Evolutionary conservation across 2,797 vertebrate species (phyloP).

Genomic region (Poecile montanus): DNA sequence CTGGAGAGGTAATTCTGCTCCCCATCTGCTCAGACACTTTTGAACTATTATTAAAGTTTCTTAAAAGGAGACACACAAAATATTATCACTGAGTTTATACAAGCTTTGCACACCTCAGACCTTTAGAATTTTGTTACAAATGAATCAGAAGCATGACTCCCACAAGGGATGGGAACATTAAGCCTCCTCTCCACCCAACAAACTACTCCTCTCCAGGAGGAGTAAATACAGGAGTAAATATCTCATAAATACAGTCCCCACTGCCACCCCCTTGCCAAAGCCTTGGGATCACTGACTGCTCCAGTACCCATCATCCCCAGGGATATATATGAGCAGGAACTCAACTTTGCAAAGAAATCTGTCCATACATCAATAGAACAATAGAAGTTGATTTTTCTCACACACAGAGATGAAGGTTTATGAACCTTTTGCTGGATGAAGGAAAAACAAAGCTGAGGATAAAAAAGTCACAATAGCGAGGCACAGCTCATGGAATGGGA

Average conservation of each 20-base stretch:
- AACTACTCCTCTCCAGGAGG: background rate
- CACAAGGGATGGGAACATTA: background rate
- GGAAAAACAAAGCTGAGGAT: background rate
- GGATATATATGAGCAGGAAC: background rate
- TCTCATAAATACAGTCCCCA: background rate
- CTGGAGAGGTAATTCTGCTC: background rate
- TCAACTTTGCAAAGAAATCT: background rate
- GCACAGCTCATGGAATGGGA: background rate
- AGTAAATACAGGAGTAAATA: too few relatives aligned
- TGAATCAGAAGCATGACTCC: background rate
- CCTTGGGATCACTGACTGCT: background rate
- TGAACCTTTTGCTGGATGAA: background rate
- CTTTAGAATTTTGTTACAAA: background rate
- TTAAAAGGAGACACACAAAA: background rate
- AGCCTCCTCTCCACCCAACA: background rate
- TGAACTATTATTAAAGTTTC: background rate
- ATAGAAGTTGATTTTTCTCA: background rate
- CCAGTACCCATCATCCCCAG: background rate
- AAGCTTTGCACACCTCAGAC: background rate
- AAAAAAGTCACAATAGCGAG: background rate
- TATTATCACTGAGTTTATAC: background rate
- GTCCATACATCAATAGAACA: background rate
- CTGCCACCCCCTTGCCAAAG: background rate
- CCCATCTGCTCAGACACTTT: background rate
- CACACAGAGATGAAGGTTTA: background rate